phyloP scores from a whole-genome alignment of 2,113 vertebrate species.

The Indicator indicator region DNA sequence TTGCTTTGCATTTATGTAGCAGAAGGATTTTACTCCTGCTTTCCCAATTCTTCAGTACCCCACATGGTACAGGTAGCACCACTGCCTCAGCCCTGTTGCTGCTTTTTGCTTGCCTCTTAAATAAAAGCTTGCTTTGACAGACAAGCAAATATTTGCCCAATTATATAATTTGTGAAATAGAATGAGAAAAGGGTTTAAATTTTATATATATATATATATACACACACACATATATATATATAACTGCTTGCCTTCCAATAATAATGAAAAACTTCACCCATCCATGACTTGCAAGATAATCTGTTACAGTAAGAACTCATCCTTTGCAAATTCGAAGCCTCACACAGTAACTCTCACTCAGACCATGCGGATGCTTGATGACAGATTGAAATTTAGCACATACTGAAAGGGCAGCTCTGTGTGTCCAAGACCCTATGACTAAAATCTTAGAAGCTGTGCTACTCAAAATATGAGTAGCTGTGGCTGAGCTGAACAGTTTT shows the following conservation, averaged over 20 bases:
- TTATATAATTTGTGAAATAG: background rate
- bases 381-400: background rate
- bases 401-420: background rate
- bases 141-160: background rate
- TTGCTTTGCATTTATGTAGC: background rate
- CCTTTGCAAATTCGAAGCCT: background rate
- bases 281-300: background rate
- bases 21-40: background rate
- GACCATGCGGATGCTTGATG: rapidly evolving
- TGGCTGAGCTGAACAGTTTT: background rate
- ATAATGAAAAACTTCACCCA: background rate
- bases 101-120: background rate
- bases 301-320: background rate
- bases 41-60: background rate
- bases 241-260: background rate
- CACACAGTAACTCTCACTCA: background rate
- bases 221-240: no score
- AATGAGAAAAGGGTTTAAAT: background rate
- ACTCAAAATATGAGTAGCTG: background rate
- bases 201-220: background rate
- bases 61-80: rapidly evolving
- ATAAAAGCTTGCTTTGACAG: background rate
- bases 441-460: background rate
- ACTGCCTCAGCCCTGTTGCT: background rate
- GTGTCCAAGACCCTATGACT: background rate